A percentile compares a stretch with the other conserved stretches of the same genome.
phyloP scores from a whole-genome alignment of 2,888 invertebrate species.

The Lepidocyrtoides sp. region DNA sequence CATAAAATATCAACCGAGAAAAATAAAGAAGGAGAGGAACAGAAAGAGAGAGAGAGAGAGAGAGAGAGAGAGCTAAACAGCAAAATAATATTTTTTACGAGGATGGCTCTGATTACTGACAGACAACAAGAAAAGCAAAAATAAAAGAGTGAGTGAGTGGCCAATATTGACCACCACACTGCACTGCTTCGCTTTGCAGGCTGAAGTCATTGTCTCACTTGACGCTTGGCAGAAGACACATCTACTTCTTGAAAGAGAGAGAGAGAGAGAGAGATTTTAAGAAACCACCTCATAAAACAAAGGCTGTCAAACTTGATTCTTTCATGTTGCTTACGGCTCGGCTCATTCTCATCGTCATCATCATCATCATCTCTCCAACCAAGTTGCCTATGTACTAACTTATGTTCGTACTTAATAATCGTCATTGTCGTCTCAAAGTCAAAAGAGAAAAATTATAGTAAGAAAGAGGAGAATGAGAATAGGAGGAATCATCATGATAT shows the following conservation, averaged over 20 bases:
- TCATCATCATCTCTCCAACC: slow-evolving; percentile 14
- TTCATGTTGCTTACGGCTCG: slow-evolving; percentile 62
- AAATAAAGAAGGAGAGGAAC: slow-evolving; percentile 21
- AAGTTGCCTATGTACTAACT: slow-evolving; percentile 33
- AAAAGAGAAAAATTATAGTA: slow-evolving; percentile 47
- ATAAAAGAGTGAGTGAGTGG: slow-evolving; percentile 50
- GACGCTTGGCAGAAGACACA: slow-evolving; percentile 78
- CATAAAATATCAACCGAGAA: slow-evolving; percentile 73
- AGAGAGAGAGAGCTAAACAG: not conserved
- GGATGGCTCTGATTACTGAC: slow-evolving; percentile 51
- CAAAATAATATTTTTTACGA: slow-evolving; percentile 50
- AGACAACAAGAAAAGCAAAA: slow-evolving; percentile 3
- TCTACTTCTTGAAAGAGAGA: slow-evolving; percentile 1
- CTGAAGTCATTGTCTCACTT: slow-evolving; percentile 73
- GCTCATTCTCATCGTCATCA: slow-evolving; percentile 40
- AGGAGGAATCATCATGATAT: not conserved
- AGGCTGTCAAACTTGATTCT: slow-evolving; percentile 82
- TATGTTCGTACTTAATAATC: slow-evolving; percentile 69
- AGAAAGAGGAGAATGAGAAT: not conserved
- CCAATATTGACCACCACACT: slow-evolving; percentile 68
- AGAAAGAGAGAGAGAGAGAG: slow-evolving; percentile 21
- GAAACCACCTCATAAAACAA: slow-evolving; percentile 80
- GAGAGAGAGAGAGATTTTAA: slow-evolving; percentile 42
- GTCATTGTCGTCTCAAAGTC: slow-evolving; percentile 58
- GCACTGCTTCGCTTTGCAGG: slow-evolving; percentile 7